phyloP scores from a whole-genome alignment of 1,140 invertebrate genomes.

The Meloidogyne chitwoodi region DNA sequence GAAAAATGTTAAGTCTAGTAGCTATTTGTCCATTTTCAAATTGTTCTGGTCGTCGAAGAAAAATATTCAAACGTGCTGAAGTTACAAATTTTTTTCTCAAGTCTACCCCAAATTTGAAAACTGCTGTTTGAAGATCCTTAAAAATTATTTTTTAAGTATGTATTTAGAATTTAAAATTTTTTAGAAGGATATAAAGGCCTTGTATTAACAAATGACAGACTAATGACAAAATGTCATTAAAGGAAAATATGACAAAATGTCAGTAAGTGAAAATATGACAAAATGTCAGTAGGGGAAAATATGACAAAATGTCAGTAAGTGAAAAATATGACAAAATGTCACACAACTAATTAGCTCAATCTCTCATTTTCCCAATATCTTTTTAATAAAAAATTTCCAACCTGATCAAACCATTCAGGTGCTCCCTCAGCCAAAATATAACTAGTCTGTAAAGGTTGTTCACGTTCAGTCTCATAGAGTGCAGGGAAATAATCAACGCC shows the following conservation, averaged over 20 bases:
- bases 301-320: no score
- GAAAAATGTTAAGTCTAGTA: constrained; percentile 30
- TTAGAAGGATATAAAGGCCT: no score
- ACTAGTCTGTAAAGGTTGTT: constrained; percentile 29
- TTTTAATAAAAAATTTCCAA: not conserved
- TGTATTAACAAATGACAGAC: no score
- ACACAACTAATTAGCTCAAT: no score
- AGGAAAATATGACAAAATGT: no score
- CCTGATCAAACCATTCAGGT: constrained; percentile 37
- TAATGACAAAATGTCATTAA: no score
- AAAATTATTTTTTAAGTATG: not conserved
- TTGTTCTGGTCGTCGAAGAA: constrained; percentile 34
- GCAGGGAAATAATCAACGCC: constrained; percentile 35
- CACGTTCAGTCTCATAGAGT: constrained; percentile 38
- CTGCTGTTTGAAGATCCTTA: constrained; percentile 25
- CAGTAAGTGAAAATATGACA: no score
- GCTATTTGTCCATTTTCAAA: constrained; percentile 12
- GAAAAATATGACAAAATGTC: no score
- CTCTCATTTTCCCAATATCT: not conserved
- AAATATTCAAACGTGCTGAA: constrained; percentile 37
- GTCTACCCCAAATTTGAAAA: constrained; percentile 29
- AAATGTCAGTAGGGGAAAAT: no score
- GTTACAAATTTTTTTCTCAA: constrained; percentile 33
- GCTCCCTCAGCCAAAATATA: constrained; percentile 32
- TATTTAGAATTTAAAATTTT: no score